These are phyloP conservation scores for Pedetes capensis DNA, from an alignment of 2,113 vertebrate genomes.

Conservation along the genomic window DNA sequence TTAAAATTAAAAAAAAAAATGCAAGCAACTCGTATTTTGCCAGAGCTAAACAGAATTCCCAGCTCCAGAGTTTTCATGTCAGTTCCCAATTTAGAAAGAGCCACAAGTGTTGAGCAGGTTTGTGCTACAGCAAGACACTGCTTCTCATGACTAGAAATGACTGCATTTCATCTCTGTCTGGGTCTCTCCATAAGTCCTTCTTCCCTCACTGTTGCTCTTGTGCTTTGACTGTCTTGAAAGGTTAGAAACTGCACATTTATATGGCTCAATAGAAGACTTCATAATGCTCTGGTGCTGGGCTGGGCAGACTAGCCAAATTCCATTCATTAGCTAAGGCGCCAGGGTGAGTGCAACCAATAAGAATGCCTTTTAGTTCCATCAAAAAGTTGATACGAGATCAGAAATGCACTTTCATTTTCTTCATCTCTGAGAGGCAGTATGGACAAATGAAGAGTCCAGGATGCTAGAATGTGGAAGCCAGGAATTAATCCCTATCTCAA, in stretches of 20 bases:
- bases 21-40: slow-evolving; percentile 63
- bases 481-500: slow-evolving; percentile 4
- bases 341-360: slow-evolving; percentile 67
- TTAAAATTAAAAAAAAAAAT: slow-evolving; percentile 69
- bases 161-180: slow-evolving; percentile 46
- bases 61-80: slow-evolving; percentile 66
- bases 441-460: slow-evolving; percentile 39
- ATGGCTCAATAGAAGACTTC: slow-evolving; percentile 65
- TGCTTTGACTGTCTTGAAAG: slow-evolving; percentile 60
- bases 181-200: slow-evolving; percentile 9
- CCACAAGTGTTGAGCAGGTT: slow-evolving; percentile 45
- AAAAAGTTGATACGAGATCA: slow-evolving; percentile 61
- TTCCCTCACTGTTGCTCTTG: slow-evolving; percentile 40
- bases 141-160: slow-evolving; percentile 64
- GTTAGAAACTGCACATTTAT: slow-evolving; percentile 65
- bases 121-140: slow-evolving; percentile 22
- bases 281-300: slow-evolving; percentile 64
- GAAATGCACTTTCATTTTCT: slow-evolving; percentile 51
- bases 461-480: slow-evolving; percentile 9
- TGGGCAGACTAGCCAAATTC: slow-evolving; percentile 75
- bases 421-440: slow-evolving; percentile 37
- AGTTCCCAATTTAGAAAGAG: slow-evolving; percentile 67
- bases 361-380: slow-evolving; percentile 71
- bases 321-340: slow-evolving; percentile 75
- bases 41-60: slow-evolving; percentile 77